A percentile compares a stretch with the other conserved stretches of the same genome.
These are phyloP conservation scores for Scartelaos histophorus DNA, from an alignment of 2,113 vertebrate species.

Conservation along the genomic window DNA sequence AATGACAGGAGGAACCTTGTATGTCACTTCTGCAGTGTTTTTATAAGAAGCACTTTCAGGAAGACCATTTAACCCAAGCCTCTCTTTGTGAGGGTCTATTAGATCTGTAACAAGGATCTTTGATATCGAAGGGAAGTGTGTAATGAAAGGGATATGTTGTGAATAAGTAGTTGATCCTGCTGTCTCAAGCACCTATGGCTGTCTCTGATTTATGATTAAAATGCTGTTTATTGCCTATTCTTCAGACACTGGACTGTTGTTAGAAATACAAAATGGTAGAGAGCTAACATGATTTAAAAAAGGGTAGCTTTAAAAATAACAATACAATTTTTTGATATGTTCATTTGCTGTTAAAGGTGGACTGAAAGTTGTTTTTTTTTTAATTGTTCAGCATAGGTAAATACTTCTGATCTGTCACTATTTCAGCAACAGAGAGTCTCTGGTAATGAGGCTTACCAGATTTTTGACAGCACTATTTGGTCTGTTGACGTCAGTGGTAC, in stretches of 20 bases:
- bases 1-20: conserved; percentile 27
- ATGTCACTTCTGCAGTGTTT: conserved; percentile 26
- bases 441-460: background rate
- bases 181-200: conserved; percentile 7
- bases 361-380: background rate
- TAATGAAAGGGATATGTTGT: conserved; percentile 20
- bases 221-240: conserved; percentile 1
- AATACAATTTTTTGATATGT: no score
- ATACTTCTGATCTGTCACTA: background rate
- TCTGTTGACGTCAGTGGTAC: background rate
- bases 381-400: background rate
- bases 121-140: conserved; percentile 32
- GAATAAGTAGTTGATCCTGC: conserved; percentile 33
- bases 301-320: no score
- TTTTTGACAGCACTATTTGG: background rate
- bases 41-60: conserved; percentile 31
- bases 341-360: no score
- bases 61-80: conserved; percentile 1
- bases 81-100: conserved; percentile 19
- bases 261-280: background rate
- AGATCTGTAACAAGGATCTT: conserved; percentile 37
- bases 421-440: background rate
- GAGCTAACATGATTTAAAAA: no score
- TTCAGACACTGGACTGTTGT: background rate
- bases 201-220: conserved; percentile 63